These are phyloP conservation scores for Centropus bengalensis DNA, from an alignment of 2,113 vertebrate genomes.

Conservation along the genomic window DNA sequence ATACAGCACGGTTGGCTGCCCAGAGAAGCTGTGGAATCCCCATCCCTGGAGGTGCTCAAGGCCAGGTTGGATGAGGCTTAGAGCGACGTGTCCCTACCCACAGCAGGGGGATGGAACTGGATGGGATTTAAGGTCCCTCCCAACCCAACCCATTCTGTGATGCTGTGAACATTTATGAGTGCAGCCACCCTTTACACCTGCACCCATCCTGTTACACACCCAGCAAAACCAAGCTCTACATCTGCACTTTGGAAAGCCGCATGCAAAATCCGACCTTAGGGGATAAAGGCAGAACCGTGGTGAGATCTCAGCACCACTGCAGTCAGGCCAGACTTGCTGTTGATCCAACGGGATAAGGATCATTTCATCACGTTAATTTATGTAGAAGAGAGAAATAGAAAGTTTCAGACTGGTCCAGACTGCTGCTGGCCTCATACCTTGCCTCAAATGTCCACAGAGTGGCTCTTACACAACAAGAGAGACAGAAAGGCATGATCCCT, in stretches of 20 bases:
- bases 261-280: neutral
- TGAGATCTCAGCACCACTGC: neutral
- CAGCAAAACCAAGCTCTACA: neutral
- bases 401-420: neutral
- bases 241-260: rapidly evolving
- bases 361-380: neutral
- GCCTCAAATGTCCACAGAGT: neutral
- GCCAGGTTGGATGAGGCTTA: no score
- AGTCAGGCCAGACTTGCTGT: neutral
- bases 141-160: no score
- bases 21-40: no score
- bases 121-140: no score
- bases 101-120: no score
- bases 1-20: neutral
- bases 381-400: neutral
- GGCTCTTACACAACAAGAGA: neutral
- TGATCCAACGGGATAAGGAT: neutral
- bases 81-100: no score
- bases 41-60: no score
- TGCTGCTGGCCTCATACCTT: neutral
- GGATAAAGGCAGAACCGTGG: neutral
- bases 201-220: neutral
- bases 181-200: neutral
- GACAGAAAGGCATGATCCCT: neutral
- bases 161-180: neutral